Conservation (phyloP, 2,797 vertebrate genomes). For the Anas georgica region DNA sequence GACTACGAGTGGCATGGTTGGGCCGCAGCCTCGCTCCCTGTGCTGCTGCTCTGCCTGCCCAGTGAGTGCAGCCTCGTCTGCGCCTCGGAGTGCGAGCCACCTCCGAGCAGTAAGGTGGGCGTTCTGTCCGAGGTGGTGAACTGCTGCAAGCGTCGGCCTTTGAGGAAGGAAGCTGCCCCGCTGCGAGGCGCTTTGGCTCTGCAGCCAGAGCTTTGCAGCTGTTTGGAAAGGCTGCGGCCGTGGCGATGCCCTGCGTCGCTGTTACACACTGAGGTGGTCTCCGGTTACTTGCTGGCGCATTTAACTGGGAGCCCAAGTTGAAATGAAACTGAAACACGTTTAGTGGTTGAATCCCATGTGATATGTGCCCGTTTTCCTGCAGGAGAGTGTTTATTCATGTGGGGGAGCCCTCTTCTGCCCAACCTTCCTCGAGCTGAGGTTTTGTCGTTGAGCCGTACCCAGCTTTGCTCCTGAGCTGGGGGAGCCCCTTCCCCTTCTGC, state of each 20-base stretch:
- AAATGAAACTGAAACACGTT: background rate
- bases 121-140: background rate
- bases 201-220: background rate
- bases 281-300: fast-evolving
- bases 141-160: background rate
- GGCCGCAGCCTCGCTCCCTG: background rate
- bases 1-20: background rate
- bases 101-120: fast-evolving
- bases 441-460: background rate
- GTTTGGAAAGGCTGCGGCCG: background rate
- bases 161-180: background rate
- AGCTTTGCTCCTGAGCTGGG: background rate
- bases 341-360: background rate
- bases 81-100: fast-evolving
- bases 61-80: background rate
- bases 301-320: background rate
- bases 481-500: background rate
- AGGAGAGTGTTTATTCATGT: background rate
- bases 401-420: background rate
- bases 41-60: background rate
- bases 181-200: background rate
- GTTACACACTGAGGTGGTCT: fast-evolving
- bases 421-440: fast-evolving
- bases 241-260: background rate
- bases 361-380: background rate